These are phyloP conservation scores for Standfussiana lucernea DNA, from an alignment of 2,888 invertebrate genomes.

Conservation along the genomic window DNA sequence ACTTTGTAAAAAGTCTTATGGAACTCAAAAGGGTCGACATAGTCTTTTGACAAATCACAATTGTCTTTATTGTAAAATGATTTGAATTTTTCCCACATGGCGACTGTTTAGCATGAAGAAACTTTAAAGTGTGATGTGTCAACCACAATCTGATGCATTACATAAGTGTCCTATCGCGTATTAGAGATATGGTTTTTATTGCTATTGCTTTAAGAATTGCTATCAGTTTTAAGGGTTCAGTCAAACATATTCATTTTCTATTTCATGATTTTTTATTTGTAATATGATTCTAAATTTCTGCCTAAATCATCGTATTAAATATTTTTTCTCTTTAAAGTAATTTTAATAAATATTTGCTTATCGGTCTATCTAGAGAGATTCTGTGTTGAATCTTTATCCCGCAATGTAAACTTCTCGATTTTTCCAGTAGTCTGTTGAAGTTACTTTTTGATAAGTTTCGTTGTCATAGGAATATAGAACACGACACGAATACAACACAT, in stretches of 20 bases:
- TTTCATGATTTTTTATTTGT: not conserved
- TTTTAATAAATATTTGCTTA: not conserved
- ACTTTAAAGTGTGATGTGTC: slow-evolving; percentile 3
- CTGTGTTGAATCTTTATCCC: not conserved
- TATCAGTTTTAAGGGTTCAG: not conserved
- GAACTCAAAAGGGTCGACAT: slow-evolving; percentile 78
- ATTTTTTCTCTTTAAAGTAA: not conserved
- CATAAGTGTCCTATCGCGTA: slow-evolving; percentile 18
- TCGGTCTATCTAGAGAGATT: not conserved
- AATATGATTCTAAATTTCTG: not conserved
- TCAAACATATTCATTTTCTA: not conserved
- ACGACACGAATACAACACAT: slow-evolving; percentile 35
- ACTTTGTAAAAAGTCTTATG: slow-evolving; percentile 75
- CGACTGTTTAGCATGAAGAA: not conserved
- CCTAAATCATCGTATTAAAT: not conserved
- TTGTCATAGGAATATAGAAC: slow-evolving; percentile 25
- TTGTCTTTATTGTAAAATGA: slow-evolving; percentile 75
- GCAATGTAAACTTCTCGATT: not conserved
- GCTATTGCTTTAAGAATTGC: slow-evolving; percentile 19
- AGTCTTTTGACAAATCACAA: slow-evolving; percentile 71
- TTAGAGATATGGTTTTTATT: slow-evolving; percentile 41
- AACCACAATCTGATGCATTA: not conserved
- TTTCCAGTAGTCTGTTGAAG: not conserved
- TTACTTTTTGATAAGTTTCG: slow-evolving; percentile 6
- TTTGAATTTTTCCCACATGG: slow-evolving; percentile 71